Conservation (phyloP, 1,140 invertebrate genomes). For the Neodiprion pinetum region DNA sequence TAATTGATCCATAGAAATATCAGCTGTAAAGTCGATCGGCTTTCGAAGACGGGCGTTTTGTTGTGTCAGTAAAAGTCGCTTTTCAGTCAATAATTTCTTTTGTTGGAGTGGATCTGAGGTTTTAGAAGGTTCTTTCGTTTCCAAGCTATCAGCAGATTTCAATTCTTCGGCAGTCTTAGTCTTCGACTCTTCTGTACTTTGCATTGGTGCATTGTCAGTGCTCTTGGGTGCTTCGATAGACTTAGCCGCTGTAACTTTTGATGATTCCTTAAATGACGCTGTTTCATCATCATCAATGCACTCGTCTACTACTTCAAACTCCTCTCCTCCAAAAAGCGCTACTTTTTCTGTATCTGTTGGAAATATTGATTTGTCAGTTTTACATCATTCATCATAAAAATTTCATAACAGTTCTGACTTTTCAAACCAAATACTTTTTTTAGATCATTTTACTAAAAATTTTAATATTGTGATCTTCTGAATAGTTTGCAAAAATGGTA, state of each 20-base stretch:
- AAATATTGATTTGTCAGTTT: no score
- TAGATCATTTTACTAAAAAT: no score
- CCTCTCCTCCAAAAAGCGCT: constrained; percentile 37
- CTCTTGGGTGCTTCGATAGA: constrained; percentile 8
- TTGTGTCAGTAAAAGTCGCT: neutral
- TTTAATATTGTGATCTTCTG: no score
- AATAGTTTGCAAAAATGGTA: no score
- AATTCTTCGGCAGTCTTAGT: neutral
- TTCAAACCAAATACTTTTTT: neutral
- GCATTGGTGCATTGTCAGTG: constrained; percentile 22
- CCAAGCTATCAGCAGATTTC: no score
- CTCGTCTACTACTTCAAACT: constrained; percentile 46
- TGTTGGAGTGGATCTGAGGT: no score
- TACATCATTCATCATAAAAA: no score
- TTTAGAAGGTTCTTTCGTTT: neutral
- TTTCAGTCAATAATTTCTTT: neutral
- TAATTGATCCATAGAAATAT: constrained; percentile 36
- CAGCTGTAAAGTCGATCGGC: constrained; percentile 35
- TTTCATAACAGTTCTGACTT: neutral
- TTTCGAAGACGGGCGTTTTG: constrained; percentile 15
- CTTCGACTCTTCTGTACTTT: constrained; percentile 22
- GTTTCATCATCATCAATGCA: constrained; percentile 41
- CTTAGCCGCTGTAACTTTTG: neutral
- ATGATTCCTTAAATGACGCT: constrained; percentile 15
- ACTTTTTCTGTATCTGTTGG: constrained; percentile 11